Conservation (phyloP, 2,888 invertebrate genomes). For the Zele albiditarsus region DNA sequence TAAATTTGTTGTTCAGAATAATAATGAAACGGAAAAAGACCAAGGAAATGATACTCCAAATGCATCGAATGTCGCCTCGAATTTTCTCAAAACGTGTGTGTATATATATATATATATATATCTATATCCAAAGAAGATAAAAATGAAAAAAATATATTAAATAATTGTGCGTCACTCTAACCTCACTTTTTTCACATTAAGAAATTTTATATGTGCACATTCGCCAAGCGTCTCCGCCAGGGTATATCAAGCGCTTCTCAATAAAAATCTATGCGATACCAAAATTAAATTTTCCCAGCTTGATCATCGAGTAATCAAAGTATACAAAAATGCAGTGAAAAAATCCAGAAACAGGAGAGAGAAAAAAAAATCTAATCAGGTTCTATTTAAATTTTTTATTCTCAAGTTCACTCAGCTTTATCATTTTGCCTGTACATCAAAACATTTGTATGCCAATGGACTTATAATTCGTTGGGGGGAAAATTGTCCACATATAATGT, state of each 20-base stretch:
- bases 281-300: neutral
- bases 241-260: neutral
- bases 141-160: neutral
- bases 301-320: neutral
- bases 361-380: neutral
- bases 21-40: neutral
- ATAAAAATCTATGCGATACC: slow-evolving; percentile 21
- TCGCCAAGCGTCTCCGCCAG: slow-evolving; percentile 13
- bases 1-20: neutral
- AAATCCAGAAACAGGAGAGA: neutral
- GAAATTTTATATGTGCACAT: neutral
- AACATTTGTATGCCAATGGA: slow-evolving; percentile 28
- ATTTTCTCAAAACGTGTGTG: slow-evolving; percentile 23
- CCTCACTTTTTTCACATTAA: slow-evolving; percentile 1
- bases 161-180: neutral
- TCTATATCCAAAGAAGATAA: no score
- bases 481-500: slow-evolving; percentile 38
- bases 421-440: neutral
- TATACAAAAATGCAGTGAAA: neutral
- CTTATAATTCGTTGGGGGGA: slow-evolving; percentile 10
- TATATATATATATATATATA: neutral
- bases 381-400: neutral
- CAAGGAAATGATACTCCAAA: neutral
- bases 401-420: no score
- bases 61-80: neutral